Evolutionary conservation across 2,797 vertebrate species (phyloP), one percentile per base, ranked within the genome.

Genomic region (Brotula barbata): DNA sequence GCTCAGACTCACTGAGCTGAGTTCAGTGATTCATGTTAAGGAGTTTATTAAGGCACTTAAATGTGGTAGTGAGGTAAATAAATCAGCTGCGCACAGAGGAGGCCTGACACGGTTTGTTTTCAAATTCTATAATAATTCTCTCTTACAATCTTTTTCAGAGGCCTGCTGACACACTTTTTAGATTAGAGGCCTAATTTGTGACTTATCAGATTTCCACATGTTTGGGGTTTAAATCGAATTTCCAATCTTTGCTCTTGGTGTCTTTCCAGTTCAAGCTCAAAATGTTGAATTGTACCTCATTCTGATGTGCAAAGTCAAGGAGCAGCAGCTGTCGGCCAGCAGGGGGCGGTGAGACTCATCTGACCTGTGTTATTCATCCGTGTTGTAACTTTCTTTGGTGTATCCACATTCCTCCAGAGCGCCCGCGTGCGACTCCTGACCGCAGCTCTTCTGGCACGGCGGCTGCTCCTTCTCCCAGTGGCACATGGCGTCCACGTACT

Each of bases 401-500:
- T n/a, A 37, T 11, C 17, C 51, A 25, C 40, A 23, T 37, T 23
- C 40, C 7, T 28, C 13, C 60, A 15, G 56, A 15, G 60, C 59
- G 37, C 36, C 50, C 48, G 58, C 23, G 49, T 34, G 23, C 8
- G 3, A 4, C 48, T 59, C 14, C 36, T 43, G 41, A 23, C 15
- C 39, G 44, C 40, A 39, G 50, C 40, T 67, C 43, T 89, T 92
- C 64, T 87, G 91, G 77, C 92, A 94, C 37, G 90, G 87, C 0
- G 80, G 88, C 77, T 86, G 90, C 72, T 82, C 92, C 70, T 86
- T 93, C 82, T 95, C 93, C 95, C 95, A 96, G 41, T 92, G 94
- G 87, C 95, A 97, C 57, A 99, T 88, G 77, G 94, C 92, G 13
- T 96, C 85, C n/a, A 93, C 79, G 45, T 97, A 98, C 84, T 94